Percentiles rank a stretch among this genome's conserved stretches.
Conservation (phyloP, 2,888 invertebrate genomes). For the Calameuta pallipes region DNA sequence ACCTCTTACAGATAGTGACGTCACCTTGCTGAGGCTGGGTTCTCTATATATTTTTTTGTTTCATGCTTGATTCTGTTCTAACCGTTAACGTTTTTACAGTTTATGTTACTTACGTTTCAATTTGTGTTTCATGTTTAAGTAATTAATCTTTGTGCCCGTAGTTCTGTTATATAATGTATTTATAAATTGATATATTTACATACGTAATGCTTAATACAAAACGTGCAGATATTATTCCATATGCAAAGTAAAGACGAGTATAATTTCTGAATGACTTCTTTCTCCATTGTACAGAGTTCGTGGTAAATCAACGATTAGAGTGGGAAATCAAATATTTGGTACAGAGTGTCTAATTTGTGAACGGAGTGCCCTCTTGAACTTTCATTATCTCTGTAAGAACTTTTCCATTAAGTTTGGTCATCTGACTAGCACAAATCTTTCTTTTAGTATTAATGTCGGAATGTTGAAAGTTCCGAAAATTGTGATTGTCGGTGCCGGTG, state of each 20-base stretch:
- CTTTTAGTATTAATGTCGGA: neutral
- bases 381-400: neutral
- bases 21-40: too few relatives aligned
- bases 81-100: too few relatives aligned
- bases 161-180: too few relatives aligned
- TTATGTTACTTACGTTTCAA: too few relatives aligned
- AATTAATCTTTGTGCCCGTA: too few relatives aligned
- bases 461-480: constrained; percentile 48
- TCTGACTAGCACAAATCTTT: neutral
- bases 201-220: too few relatives aligned
- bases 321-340: neutral
- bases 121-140: too few relatives aligned
- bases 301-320: neutral
- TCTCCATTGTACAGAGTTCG: neutral
- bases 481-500: constrained; percentile 72
- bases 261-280: neutral
- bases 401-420: neutral
- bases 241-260: too few relatives aligned
- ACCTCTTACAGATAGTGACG: neutral
- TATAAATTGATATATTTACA: too few relatives aligned
- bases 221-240: too few relatives aligned
- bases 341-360: neutral
- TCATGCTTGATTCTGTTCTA: too few relatives aligned
- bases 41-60: too few relatives aligned
- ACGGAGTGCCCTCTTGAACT: neutral